Base-by-base conservation (phyloP, 1,140 invertebrate genomes). In the Macrobrachium nipponense region DNA sequence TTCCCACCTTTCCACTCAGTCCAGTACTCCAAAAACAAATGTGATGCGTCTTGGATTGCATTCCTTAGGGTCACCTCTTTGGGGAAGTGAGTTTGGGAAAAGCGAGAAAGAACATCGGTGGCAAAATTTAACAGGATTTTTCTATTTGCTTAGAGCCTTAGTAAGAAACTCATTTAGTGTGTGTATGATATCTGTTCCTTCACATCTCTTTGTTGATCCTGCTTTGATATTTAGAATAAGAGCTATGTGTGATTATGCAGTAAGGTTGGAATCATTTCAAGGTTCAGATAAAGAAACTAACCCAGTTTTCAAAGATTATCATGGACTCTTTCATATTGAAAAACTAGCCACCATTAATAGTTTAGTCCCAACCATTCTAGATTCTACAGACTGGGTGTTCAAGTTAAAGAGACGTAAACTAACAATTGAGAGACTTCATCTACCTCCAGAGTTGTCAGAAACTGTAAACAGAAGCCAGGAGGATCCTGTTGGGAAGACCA, bases 371-470 rank as follows among this genome's bases (percentile, higher is more conserved):
- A 94, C 94, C 90, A 93, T 95, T 91, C 94, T 95, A 15, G 94
- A 96, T 70, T 94, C 94, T 75, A 92, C 94, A 27, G 96, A 97
- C 92, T 92, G 96, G 88, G 96, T 94, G 17, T 98, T 97, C 90
- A 97, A 97, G 91, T 91, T 97, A 72, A 93, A 94, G 78, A 93
- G 96, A 89, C 97, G 96, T 91, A 96, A 95, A 91, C 96, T 98
- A 90, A 90, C 94, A 5, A 96, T 98, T 88, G 96, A 94, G 93
- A 94, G 95, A 90, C 90, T 97, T 72, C 96, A 97, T 92, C 92
- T 97, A 83, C 96, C 96, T n/a, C 96, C 96, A 90, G 95, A 95
- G 91, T 91, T 96, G 17, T 93, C 93, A 89, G 95, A 95, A 61
- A 93, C 94, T 12, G 92, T 92, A 58, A 93, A 94, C 89, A 91